phyloP scores from a whole-genome alignment of 2,113 vertebrate species.

The Ictidomys tridecemlineatus region DNA sequence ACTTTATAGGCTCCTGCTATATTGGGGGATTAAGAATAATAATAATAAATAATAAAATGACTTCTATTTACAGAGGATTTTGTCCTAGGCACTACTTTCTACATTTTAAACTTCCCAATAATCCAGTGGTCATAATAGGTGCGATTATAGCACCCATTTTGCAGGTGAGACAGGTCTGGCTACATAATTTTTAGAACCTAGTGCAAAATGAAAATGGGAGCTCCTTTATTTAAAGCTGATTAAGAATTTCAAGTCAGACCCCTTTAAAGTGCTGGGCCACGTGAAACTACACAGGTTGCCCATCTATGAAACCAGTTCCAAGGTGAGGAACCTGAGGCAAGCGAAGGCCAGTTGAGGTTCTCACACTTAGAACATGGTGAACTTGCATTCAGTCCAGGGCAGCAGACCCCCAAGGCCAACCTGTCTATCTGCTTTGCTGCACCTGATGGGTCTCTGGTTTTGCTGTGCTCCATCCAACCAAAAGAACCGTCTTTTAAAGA shows the following conservation, averaged over 20 bases:
- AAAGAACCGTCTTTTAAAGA: not conserved
- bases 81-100: not conserved
- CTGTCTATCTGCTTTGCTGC: not conserved
- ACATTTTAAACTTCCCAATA: not conserved
- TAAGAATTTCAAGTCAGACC: not conserved
- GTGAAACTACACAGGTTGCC: not conserved
- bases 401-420: not conserved
- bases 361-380: not conserved
- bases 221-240: not conserved
- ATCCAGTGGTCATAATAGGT: not conserved
- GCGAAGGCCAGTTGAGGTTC: not conserved
- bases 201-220: not conserved
- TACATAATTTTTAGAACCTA: not conserved
- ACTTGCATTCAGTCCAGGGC: not conserved
- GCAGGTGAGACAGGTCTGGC: not conserved
- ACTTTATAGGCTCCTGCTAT: not conserved
- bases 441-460: not conserved
- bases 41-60: not conserved
- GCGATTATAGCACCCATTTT: not conserved
- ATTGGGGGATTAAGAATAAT: not conserved
- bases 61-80: not conserved
- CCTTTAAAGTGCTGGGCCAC: not conserved
- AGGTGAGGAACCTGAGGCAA: not conserved
- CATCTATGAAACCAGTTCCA: not conserved
- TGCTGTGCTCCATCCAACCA: not conserved